Percentiles rank a stretch among this genome's conserved stretches.
Evolutionary conservation across 2,888 invertebrate genomes (phyloP).

Genomic region (Apodemia zela): DNA sequence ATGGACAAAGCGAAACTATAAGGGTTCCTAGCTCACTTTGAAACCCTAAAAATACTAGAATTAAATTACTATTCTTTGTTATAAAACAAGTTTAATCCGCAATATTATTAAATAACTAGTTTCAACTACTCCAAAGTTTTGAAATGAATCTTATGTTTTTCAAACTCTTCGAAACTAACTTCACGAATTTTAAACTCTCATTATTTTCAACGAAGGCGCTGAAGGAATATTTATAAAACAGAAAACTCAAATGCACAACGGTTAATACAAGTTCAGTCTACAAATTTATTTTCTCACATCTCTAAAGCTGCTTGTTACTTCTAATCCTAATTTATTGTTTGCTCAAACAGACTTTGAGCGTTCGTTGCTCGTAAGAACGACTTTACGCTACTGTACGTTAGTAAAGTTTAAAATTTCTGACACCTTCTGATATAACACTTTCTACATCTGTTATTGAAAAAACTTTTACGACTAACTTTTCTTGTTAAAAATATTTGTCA

Average conservation of each 20-base stretch:
- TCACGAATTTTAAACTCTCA: neutral
- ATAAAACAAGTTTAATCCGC: slow-evolving; percentile 21
- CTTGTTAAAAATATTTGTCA: neutral
- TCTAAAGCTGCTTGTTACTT: slow-evolving; percentile 46
- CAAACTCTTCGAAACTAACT: neutral
- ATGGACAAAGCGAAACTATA: no score
- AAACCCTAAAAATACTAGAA: neutral
- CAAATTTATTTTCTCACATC: slow-evolving; percentile 56
- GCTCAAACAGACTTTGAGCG: slow-evolving; percentile 11
- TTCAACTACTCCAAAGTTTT: slow-evolving; percentile 1
- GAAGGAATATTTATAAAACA: slow-evolving; percentile 23
- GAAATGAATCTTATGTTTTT: neutral
- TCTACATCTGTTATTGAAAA: neutral
- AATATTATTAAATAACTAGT: neutral
- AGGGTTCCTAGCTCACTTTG: no score
- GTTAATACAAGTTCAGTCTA: slow-evolving; percentile 37
- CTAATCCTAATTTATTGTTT: slow-evolving; percentile 63
- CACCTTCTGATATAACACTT: neutral
- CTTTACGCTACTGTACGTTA: neutral
- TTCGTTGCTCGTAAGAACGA: slow-evolving; percentile 1
- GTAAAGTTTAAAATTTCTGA: slow-evolving; percentile 7
- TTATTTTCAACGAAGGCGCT: slow-evolving; percentile 20
- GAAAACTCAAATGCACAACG: slow-evolving; percentile 25
- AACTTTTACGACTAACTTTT: neutral
- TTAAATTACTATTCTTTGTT: neutral